Evolutionary conservation across 2,888 invertebrate genomes (phyloP), one percentile per base, ranked within the genome.

Genomic region (Dromius quadrimaculatus): DNA sequence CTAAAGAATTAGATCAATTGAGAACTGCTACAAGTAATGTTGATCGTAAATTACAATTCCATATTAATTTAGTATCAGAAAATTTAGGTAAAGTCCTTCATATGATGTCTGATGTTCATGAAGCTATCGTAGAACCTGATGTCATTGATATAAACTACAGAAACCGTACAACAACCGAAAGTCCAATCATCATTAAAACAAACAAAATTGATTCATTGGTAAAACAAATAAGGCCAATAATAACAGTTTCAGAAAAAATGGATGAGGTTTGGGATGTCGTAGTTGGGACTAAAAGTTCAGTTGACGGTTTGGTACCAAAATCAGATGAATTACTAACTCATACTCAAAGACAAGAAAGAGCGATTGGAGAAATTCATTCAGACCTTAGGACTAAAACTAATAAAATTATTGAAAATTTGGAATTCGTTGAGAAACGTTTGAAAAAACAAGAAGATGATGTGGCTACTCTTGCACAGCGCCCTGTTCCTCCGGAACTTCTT

Each of bases 221-320:
- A 0, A 90, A 91, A 77, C 92, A 93, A 83, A 93, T 94, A 79
- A 89, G 90, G 74, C 94, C 94, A 0, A 93, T 94, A 84, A 89
- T 93, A 78, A 90, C 90, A 65, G 93, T 94, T 0, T 92, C 93
- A 0, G 93, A 93, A 79, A 94, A 94, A 82, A 94, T 94, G 93
- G 94, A 94, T 76, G 92, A 94, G 82, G 93, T 94, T 2, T 94
- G 94, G 94, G 91, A 93, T 79, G 93, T 94, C 2, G 93, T 94
- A 8, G 93, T 94, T 0, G 94, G 94, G 9, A 94, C 94, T 1
- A 94, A 94, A 79, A 93, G 92, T 77, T 92, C 93, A 0, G 93
- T 94, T 0, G 94, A 94, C 80, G 90, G 93, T 80, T 84, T 94
- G 62, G 87, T 94, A 36, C 94, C 94, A 0, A 94, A 94, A 82